Evolutionary conservation across 2,113 vertebrate genomes (phyloP).

Genomic region (Piaya cayana): DNA sequence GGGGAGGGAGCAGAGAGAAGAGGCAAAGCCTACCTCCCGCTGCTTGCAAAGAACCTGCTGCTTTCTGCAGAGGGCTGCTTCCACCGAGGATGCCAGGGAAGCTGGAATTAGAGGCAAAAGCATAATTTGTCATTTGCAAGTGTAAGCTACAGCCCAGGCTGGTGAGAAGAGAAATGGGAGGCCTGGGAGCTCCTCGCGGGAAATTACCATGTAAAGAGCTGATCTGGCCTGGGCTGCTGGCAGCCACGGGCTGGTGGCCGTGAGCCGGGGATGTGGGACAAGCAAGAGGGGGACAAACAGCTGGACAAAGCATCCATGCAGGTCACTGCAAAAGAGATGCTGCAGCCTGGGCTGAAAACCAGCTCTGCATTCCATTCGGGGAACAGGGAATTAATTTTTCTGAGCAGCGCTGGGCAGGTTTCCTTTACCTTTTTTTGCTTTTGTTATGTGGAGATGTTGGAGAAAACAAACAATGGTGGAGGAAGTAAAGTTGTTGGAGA

Average conservation of each 20-base stretch:
- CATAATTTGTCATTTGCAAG: slow-evolving; percentile 37
- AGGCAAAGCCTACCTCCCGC: slow-evolving; percentile 37
- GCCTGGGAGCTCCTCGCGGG: not conserved
- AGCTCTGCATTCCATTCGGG: fast-evolving
- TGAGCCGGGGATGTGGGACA: not conserved
- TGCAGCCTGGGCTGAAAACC: not conserved
- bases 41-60: slow-evolving; percentile 34
- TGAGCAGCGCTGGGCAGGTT: not conserved
- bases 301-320: fast-evolving
- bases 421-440: not conserved
- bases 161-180: slow-evolving; percentile 14
- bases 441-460: not conserved
- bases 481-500: not conserved
- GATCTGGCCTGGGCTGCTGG: not conserved
- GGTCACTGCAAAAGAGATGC: not conserved
- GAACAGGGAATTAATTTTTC: not conserved
- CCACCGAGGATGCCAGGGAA: slow-evolving; percentile 25
- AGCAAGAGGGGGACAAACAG: not conserved
- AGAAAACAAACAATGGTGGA: not conserved
- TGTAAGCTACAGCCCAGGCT: not conserved
- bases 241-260: not conserved
- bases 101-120: slow-evolving; percentile 47
- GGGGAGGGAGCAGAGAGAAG: slow-evolving; percentile 37
- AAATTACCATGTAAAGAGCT: not conserved
- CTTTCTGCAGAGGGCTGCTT: slow-evolving; percentile 1